A percentile compares a stretch with the other conserved stretches of the same genome.
Evolutionary conservation across 2,888 invertebrate species (phyloP).

Genomic region (Epistrophe eligans): DNA sequence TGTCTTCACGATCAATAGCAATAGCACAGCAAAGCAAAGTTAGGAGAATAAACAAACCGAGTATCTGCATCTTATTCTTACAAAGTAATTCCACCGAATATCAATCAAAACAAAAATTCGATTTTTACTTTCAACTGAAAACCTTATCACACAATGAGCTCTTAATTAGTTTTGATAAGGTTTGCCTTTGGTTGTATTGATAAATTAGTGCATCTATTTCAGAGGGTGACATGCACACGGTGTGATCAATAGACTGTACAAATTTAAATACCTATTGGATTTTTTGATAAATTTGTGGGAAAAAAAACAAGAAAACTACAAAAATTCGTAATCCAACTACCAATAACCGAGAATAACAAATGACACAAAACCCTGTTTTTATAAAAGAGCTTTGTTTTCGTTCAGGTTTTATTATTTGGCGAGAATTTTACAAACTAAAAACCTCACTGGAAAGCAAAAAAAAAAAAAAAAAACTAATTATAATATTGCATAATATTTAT

Average conservation of each 20-base stretch:
- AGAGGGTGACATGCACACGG: background rate
- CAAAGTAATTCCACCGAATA: background rate
- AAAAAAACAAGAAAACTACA: background rate
- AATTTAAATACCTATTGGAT: too few relatives aligned
- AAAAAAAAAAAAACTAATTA: too few relatives aligned
- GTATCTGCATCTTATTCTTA: conserved; percentile 37
- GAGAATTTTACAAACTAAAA: background rate
- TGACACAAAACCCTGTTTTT: background rate
- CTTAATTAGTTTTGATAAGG: conserved; percentile 32
- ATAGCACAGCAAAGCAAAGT: background rate
- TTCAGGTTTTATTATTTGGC: background rate
- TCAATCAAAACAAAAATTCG: conserved; percentile 6
- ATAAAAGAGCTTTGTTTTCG: background rate
- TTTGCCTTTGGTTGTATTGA: conserved; percentile 3
- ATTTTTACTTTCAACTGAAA: background rate
- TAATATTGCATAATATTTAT: too few relatives aligned
- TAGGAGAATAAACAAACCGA: background rate
- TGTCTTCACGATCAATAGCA: background rate
- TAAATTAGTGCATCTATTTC: conserved; percentile 18
- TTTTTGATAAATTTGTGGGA: too few relatives aligned
- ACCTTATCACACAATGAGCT: conserved; percentile 44
- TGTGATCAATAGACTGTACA: background rate
- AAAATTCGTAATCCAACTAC: background rate
- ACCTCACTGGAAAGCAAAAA: too few relatives aligned
- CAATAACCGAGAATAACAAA: background rate